phyloP scores from a whole-genome alignment of 2,888 invertebrate genomes.

The Dioctria linearis region DNA sequence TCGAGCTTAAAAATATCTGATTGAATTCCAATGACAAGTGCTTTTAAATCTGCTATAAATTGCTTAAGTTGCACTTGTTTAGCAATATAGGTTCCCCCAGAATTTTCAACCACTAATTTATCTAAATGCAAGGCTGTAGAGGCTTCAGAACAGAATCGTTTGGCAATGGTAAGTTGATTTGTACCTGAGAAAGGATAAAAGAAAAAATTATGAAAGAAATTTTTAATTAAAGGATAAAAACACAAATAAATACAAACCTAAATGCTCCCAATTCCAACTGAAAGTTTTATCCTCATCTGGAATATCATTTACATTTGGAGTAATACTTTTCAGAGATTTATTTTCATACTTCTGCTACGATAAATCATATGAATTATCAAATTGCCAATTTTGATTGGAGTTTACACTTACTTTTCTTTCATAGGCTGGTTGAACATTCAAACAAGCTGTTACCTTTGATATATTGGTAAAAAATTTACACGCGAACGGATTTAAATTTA shows the following conservation, averaged over 20 bases:
- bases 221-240: background rate
- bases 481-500: constrained; percentile 8
- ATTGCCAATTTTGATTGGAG: too few relatives aligned
- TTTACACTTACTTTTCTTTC: background rate
- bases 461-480: constrained; percentile 20
- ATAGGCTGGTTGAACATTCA: background rate
- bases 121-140: constrained; percentile 61
- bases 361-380: too few relatives aligned
- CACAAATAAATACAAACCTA: constrained; percentile 60
- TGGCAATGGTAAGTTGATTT: constrained; percentile 57
- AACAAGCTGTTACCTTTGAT: constrained; percentile 2
- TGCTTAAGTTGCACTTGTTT: constrained; percentile 59
- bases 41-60: constrained; percentile 66
- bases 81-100: constrained; percentile 59
- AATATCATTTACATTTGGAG: background rate
- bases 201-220: background rate
- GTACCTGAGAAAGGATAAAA: background rate
- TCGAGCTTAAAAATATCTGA: constrained; percentile 73
- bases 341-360: too few relatives aligned
- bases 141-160: constrained; percentile 62
- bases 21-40: constrained; percentile 74
- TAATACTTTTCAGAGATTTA: background rate
- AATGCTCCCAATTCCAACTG: constrained; percentile 64
- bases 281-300: constrained; percentile 54
- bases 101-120: constrained; percentile 59